Evolutionary conservation across 1,140 invertebrate genomes (phyloP).

Genomic region (Bombus picipes): DNA sequence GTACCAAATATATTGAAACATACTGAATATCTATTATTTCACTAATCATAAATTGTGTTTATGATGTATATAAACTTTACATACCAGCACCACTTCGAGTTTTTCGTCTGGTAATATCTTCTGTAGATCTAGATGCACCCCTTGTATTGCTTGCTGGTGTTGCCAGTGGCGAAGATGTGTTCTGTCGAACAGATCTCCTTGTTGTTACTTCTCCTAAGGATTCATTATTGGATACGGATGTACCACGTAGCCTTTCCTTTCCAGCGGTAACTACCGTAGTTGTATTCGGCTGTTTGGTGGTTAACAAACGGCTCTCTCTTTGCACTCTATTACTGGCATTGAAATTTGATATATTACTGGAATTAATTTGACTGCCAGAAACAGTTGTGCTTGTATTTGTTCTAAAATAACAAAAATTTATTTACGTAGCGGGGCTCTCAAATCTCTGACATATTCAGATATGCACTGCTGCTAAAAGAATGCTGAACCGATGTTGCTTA

Average conservation of each 20-base stretch:
- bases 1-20: background rate
- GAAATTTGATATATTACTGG: slow-evolving; percentile 76
- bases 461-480: slow-evolving; percentile 58
- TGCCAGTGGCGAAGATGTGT: slow-evolving; percentile 79
- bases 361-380: slow-evolving; percentile 76
- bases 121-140: slow-evolving; percentile 80
- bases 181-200: slow-evolving; percentile 80
- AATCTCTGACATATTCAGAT: slow-evolving; percentile 57
- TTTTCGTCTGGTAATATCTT: slow-evolving; percentile 81
- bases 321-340: slow-evolving; percentile 78
- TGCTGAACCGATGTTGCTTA: slow-evolving; percentile 67
- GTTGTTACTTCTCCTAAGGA: slow-evolving; percentile 77
- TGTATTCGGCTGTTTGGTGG: slow-evolving; percentile 76
- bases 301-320: slow-evolving; percentile 79
- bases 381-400: slow-evolving; percentile 72
- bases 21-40: slow-evolving; percentile 11
- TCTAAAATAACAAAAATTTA: slow-evolving; percentile 70
- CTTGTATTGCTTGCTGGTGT: slow-evolving; percentile 81
- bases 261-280: slow-evolving; percentile 66
- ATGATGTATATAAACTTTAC: slow-evolving; percentile 59
- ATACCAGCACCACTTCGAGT: slow-evolving; percentile 82
- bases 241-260: slow-evolving; percentile 80
- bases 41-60: background rate
- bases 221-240: slow-evolving; percentile 77
- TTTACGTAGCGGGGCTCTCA: slow-evolving; percentile 62